Percentiles rank a stretch among this genome's conserved stretches.
These are phyloP conservation scores for Steatornis caripensis DNA, from an alignment of 2,113 vertebrate genomes.

Conservation along the genomic window DNA sequence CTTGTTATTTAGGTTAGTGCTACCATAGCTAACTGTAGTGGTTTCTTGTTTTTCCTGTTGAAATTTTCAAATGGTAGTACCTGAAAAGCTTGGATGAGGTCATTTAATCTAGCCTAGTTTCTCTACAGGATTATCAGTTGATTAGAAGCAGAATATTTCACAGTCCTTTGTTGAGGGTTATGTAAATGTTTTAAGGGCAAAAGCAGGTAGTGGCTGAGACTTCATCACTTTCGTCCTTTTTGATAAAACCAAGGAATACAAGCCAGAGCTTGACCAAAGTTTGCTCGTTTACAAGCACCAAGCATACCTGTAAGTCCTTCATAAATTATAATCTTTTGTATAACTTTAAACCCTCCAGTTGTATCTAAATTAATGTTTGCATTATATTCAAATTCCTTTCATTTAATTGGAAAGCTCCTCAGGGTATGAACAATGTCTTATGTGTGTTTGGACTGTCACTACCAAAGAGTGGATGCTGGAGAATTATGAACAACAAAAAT, in stretches of 20 bases:
- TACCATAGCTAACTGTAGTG: accelerated
- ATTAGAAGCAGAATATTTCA: neutral
- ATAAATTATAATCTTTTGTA: neutral
- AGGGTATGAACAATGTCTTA: neutral
- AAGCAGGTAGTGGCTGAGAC: neutral
- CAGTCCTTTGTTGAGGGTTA: neutral
- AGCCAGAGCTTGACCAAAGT: neutral
- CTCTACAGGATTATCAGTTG: neutral
- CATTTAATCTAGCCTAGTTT: neutral
- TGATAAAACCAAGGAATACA: neutral
- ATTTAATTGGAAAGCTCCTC: neutral
- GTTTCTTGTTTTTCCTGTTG: neutral
- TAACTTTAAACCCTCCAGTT: neutral
- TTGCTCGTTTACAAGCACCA: accelerated
- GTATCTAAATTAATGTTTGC: neutral
- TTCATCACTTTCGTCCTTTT: neutral
- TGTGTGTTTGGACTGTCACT: neutral
- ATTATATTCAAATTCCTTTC: neutral
- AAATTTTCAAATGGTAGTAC: neutral
- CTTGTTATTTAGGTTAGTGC: neutral
- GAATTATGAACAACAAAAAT: neutral
- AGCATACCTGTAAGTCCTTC: neutral
- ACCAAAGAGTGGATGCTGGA: neutral
- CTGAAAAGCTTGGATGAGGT: neutral
- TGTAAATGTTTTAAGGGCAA: neutral